Evolutionary conservation across 64 coral and sea anemone species (phyloP).

Genomic region (Stylophora pistillata): DNA sequence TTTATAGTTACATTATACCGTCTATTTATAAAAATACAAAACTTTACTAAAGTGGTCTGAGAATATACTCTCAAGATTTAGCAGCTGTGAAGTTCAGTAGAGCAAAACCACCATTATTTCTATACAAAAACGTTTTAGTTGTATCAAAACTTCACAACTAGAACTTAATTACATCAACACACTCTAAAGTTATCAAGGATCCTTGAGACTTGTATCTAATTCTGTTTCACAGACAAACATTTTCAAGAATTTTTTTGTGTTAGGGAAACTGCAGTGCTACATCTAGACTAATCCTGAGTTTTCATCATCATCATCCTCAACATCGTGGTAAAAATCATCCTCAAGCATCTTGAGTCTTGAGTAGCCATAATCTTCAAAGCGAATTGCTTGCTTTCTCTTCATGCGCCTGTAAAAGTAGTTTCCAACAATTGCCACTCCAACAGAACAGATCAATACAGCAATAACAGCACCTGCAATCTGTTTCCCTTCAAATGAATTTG

Average conservation of each 20-base stretch:
- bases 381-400: constrained; percentile 32
- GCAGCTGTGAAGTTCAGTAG: too few relatives aligned
- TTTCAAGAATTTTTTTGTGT: neutral
- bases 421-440: constrained; percentile 3
- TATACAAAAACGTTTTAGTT: too few relatives aligned
- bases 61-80: too few relatives aligned
- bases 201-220: neutral
- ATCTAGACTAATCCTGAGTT: constrained; percentile 18
- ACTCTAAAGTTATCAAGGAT: neutral
- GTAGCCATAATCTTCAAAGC: constrained; percentile 82
- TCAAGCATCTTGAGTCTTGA: constrained; percentile 79
- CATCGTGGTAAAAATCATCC: constrained; percentile 51
- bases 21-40: too few relatives aligned
- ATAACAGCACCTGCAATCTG: constrained; percentile 50
- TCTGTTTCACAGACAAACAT: neutral
- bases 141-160: too few relatives aligned
- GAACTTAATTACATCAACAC: too few relatives aligned
- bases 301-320: constrained; percentile 55
- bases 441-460: constrained; percentile 26
- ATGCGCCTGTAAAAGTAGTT: constrained; percentile 48
- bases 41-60: too few relatives aligned
- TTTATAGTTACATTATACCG: too few relatives aligned
- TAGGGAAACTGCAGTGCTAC: neutral
- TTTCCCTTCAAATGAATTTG: neutral
- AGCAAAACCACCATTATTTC: too few relatives aligned